phyloP scores from a whole-genome alignment of 1,140 invertebrate genomes.

The Eupristina koningsbergeri region DNA sequence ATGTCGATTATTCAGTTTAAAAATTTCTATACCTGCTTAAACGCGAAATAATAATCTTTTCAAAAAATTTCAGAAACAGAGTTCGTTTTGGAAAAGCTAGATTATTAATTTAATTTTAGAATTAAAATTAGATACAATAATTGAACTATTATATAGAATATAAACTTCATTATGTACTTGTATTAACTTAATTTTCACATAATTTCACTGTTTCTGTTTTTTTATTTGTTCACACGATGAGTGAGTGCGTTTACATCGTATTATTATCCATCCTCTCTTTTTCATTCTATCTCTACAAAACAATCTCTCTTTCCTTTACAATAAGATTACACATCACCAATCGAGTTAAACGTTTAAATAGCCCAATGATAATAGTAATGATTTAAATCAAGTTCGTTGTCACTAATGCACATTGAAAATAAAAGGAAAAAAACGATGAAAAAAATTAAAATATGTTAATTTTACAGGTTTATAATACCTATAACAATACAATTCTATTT shows the following conservation, averaged over 20 bases:
- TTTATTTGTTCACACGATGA: neutral
- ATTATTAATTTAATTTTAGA: neutral
- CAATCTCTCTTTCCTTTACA: neutral
- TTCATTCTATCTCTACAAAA: neutral
- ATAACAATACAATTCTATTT: neutral
- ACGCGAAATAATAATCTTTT: no score
- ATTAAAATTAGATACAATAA: neutral
- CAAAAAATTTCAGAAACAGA: no score
- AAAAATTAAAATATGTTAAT: neutral
- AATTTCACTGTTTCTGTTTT: neutral
- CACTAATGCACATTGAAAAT: neutral
- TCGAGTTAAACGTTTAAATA: neutral
- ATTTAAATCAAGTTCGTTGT: neutral
- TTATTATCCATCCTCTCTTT: neutral
- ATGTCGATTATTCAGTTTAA: no score
- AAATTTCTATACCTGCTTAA: no score
- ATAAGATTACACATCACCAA: neutral
- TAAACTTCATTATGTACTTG: neutral
- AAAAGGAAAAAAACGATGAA: neutral
- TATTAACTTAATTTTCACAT: neutral
- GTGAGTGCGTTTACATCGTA: neutral
- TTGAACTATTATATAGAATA: neutral
- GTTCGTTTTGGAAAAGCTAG: no score
- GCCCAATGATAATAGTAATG: neutral
- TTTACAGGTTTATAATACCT: neutral